Evolutionary conservation across 2,888 invertebrate species (phyloP), one percentile per base, ranked within the genome.

Genomic region (Pandemis cinnamomeana): DNA sequence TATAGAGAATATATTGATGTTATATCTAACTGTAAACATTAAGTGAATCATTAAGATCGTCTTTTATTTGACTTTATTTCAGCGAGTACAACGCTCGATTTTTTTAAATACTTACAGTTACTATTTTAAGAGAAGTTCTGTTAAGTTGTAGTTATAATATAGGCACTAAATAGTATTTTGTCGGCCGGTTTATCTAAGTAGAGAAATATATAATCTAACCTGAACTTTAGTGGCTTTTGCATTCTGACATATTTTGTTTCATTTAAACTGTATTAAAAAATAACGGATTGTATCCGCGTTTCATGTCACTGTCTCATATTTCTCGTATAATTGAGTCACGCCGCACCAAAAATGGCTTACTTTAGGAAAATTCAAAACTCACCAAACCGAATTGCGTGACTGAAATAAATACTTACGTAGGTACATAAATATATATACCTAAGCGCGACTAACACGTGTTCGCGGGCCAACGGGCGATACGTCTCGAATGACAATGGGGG

Each of bases 401-500:
- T 86, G 85, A 91, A 91, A 92, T 92, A 92, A 89, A 89, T 88
- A 87, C 86, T 83, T 84, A 82, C 80, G 82, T 86, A 87, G 86
- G 85, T 88, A 89, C 82, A 83, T 80, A 83, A 15, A 53, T 71
- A 71, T 84, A 85, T 84, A 87, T 84, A 88, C 87, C 87, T 88
- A 88, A 80, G 79, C 81, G 80, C 77, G 86, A 84, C 83, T 83
- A 90, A 92, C 92, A 92, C 92, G 93, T 93, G 93, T 94, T 91
- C 84, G 89, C 89, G 85, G 91, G 92, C 92, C 93, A 91, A 91
- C 90, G 87, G 82, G 82, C 82, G 84, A 84, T 88, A 86, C 87
- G 89, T 85, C 80, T 82, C 80, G 93, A 93, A 94, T 93, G 88
- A 92, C 93, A 93, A 93, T 93, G 86, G 86, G 86, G 89, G 91